A percentile compares a stretch with the other conserved stretches of the same genome.
phyloP scores from a whole-genome alignment of 1,140 invertebrate species.

The Ceratosolen solmsi region DNA sequence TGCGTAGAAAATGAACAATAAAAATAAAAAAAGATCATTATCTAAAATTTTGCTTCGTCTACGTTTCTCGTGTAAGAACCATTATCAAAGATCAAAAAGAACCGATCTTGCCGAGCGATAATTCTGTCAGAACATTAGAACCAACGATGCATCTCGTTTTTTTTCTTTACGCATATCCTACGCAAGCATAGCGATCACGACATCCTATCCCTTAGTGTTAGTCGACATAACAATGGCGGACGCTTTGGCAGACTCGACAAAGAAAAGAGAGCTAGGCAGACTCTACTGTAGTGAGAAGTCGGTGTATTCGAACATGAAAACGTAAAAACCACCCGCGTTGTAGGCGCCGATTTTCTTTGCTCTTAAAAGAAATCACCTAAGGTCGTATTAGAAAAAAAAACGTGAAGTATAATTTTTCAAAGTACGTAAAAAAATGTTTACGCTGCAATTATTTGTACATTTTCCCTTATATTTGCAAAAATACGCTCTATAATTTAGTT shows the following conservation, averaged over 20 bases:
- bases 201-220: slow-evolving; percentile 2
- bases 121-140: slow-evolving; percentile 34
- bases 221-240: slow-evolving; percentile 30
- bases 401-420: slow-evolving; percentile 11
- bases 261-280: neutral
- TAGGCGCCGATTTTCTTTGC: slow-evolving; percentile 37
- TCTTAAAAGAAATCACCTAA: neutral
- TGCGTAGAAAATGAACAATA: neutral
- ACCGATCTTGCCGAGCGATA: slow-evolving; percentile 41
- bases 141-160: slow-evolving; percentile 41
- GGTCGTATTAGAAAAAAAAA: neutral
- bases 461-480: neutral
- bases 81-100: slow-evolving; percentile 51
- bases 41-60: slow-evolving; percentile 40
- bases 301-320: neutral
- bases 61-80: neutral
- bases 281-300: slow-evolving; percentile 6
- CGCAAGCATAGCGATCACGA: neutral
- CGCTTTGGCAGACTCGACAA: slow-evolving; percentile 31
- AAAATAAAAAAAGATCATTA: slow-evolving; percentile 35
- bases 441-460: slow-evolving; percentile 17
- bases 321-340: slow-evolving; percentile 44
- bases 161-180: slow-evolving; percentile 9
- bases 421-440: slow-evolving; percentile 27
- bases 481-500: slow-evolving; percentile 5